Base-by-base conservation (phyloP, 1,140 invertebrate species). In the Phymorhynchus buccinoides region DNA sequence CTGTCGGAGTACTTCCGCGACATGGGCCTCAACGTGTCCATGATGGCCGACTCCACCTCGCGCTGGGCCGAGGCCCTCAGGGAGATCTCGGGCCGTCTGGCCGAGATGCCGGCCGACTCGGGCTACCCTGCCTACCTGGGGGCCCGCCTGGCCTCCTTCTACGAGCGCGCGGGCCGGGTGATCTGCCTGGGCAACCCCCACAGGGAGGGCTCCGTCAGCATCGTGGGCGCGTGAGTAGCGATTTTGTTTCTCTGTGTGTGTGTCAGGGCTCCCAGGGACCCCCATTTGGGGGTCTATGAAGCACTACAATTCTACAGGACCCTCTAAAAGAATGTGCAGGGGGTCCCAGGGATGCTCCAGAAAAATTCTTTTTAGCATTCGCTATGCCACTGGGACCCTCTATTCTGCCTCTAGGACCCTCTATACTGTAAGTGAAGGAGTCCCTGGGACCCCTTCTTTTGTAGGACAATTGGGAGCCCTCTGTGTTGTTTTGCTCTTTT, bases 21-120 rank as follows among this genome's bases (percentile, higher is more conserved):
- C 93, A 99, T 99, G 99, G 99, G 99, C 94, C 99, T 99, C 95
- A 99, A 99, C 93, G 99, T 99, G 41, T 98, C 99, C 84, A 99
- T 99, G 99, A 99, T 99, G 99, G 99, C 99, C 90, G 99, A 99
- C 94, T 99, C 99, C n/a, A 99, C 99, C 22, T 99, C 99, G 35
- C 97, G 99, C 95, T 99, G 99, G 99, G 99, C 99, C 81, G 99
- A 99, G 94, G 99, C 99, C 90, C 95, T 99, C 92, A 96, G 99
- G 96, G 99, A 99, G 96, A 99, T 99, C 94, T 99, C 99, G 3
- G 99, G 99, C 94, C 98, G 99, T 95, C 95, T 99, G 90, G 99
- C 99, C 94, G 99, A 99, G 95, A 99, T 99, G 99, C 99, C 99
- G 94, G 99, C 99, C 88, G 98, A 95, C 92, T 94, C 98, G 86